Base-by-base conservation (phyloP, 2,888 invertebrate genomes). In the Chrysolina americana region DNA sequence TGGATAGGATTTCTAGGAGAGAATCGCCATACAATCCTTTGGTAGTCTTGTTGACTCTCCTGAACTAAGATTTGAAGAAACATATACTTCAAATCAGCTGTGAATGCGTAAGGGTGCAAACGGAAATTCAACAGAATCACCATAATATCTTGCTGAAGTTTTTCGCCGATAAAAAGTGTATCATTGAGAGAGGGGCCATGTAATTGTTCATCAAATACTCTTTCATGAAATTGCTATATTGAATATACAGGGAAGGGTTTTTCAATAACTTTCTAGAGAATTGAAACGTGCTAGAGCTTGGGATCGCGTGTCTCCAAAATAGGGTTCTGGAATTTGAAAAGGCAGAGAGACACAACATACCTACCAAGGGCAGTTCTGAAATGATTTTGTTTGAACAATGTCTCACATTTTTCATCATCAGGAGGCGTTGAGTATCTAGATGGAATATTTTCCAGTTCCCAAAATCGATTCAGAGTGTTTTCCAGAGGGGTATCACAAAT, bases 81-180 rank as follows among this genome's bases (percentile, higher is more conserved):
- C 68, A 68, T 68, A 56, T 68, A 59, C 15, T 68, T 68, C 41
- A 68, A 36, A 41, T 68, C 68, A 9, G 47, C 28, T 5, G 68
- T 59, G 8, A 56, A 68, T 19, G 17, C 68, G 15, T 36, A 56
- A 17, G 56, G 2, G 56, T 56, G 53, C n/a, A 56, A n/a, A 9
- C 68, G 53, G 21, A 68, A 68, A 56, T 56, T 68, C 41, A 68
- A 36, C 41, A 68, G 41, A 53, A 68, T 13, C 6, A 36, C 41
- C 17, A 68, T 36, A n/a, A 68, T 68, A 59, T 68, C 59, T 15
- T 56, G 21, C 17, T 69, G 69, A 15, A 69, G 63, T 21, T 69
- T 69, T 44, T 17, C 10, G 8, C 59, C 62, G 2, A 59, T 19
- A 15, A 69, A 59, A 2, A 44, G 44, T 41, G 59, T 62, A 10